Base-by-base conservation (phyloP, 92 coral and sea anemone genomes). In the Phenganax stokvisi region DNA sequence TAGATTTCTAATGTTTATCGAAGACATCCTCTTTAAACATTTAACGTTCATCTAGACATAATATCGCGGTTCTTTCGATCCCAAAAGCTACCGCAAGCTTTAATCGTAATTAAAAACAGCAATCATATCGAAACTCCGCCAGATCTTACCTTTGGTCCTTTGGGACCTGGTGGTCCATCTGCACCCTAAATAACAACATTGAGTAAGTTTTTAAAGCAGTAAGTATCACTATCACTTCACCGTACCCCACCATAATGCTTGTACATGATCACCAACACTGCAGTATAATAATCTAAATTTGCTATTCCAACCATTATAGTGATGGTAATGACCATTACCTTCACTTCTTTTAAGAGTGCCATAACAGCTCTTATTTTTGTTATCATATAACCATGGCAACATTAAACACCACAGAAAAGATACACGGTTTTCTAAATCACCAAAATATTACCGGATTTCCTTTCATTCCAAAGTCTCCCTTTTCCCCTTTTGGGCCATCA, bases 381-480 rank as follows among this genome's bases (percentile, higher is more conserved):
- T 5, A 37, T 5, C 47, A 37, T 37, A 37, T 20, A 20, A 20
- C 25, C 25, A 20, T 20, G 25, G 25, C 25, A 20, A 20, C 25
- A 20, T 20, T 20, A 20, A 20, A 20, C 25, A 37, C 47, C 47
- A 37, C 47, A 37, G 47, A 37, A 37, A 37, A 37, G 47, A 37
- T 37, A 37, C 47, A 5, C 47, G 47, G 47, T 37, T 37, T 5
- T 37, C 47, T 37, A 37, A 37, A 37, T 37, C 47, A 37, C 91
- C 83, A 92, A 89, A 37, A 81, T 71, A 47, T 91, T 59, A 94
- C 97, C 77, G 86, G 87, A 15, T 87, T 91, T 29, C 97, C 97
- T 68, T 81, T 29, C 57, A 86, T 87, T 31, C 97, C 97, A 61
- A 76, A 79, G 11, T 84, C 77, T 5, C 96, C 97, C 92, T 89